Evolutionary conservation across 30 jellyfish, hydroid and myxozoan genomes (phyloP), one percentile per base, ranked within the genome.

Genomic region (Aurelia coerulea): DNA sequence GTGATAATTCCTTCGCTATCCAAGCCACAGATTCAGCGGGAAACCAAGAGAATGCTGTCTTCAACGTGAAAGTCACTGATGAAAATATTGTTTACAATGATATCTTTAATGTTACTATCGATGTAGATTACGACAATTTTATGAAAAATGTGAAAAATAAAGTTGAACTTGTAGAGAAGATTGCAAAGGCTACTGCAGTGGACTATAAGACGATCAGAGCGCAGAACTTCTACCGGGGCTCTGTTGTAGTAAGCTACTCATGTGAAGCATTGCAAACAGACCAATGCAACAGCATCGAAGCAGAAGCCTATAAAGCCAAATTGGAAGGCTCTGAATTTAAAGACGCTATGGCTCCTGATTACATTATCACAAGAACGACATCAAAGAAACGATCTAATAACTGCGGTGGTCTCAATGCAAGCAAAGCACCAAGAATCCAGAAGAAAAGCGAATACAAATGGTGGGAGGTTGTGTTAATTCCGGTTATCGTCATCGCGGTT

Each of bases 11-110:
- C 51, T 88, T 73, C 60, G 93, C 88, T 7, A 39, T 94, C 62
- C 90, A 76, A 56, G 98, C 98, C 3, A 94, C 96, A 0, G 98
- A 94, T 78, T 75, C 91, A 18, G 58, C 80, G 13, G 98, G 98
- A 16, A 64, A 80, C 10, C 83, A 58, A 53, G 59, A 33, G 62
- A 89, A 83, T 76, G 97, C 92, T 62, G 91, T 84, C 29, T 94
- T 94, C 83, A 60, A 62, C 18, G 97, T 94, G 79, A 67, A 73
- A 34, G 98, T 94, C 13, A 29, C 37, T 18, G 90, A 88, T 42
- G 97, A 94, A 4, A 78, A 50, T 16, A 33, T 53, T 9, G 68
- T 50, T 5, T 69, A 87, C 80, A 94, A 77, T 58, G 73, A 77
- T 76, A n/a, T 83, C 14, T 94, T 94, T 65, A 94, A 94, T 51